Conservation (phyloP, 2,888 invertebrate species). For the Campoletis raptor region DNA sequence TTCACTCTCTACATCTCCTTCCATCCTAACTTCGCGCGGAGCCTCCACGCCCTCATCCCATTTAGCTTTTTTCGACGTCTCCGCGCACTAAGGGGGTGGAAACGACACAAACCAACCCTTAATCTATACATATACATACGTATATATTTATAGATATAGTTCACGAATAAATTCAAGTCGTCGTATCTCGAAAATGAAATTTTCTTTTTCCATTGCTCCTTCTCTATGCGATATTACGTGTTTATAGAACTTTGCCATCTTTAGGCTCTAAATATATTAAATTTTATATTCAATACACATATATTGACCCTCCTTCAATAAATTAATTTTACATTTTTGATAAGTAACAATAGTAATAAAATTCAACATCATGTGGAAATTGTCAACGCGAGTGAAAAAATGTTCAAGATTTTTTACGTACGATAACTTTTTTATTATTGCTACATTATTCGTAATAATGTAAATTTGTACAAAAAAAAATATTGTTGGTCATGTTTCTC, state of each 20-base stretch:
- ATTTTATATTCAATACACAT: not conserved
- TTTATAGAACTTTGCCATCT: not conserved
- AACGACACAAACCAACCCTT: constrained; percentile 52
- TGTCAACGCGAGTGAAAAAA: not conserved
- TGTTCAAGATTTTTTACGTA: not conserved
- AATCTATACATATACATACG: constrained; percentile 25
- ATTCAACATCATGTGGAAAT: not conserved
- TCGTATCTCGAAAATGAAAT: constrained; percentile 51
- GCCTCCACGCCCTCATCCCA: constrained; percentile 69
- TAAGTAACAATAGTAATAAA: not conserved
- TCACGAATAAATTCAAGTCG: constrained; percentile 22
- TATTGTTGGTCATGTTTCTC: not conserved
- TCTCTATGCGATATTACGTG: constrained; percentile 14
- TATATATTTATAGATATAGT: not conserved
- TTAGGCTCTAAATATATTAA: not conserved
- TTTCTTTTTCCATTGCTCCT: constrained; percentile 45
- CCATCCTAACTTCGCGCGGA: constrained; percentile 58
- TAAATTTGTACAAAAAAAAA: not conserved
- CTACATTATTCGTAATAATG: not conserved
- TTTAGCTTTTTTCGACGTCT: constrained; percentile 61
- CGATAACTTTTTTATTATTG: not conserved
- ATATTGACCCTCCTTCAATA: not conserved
- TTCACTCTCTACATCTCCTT: constrained; percentile 56
- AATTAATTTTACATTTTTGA: not conserved
- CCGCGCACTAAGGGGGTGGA: constrained; percentile 53